Percentiles rank a stretch among this genome's conserved stretches.
phyloP scores from a whole-genome alignment of 1,140 invertebrate genomes.

The Calliphora vicina region DNA sequence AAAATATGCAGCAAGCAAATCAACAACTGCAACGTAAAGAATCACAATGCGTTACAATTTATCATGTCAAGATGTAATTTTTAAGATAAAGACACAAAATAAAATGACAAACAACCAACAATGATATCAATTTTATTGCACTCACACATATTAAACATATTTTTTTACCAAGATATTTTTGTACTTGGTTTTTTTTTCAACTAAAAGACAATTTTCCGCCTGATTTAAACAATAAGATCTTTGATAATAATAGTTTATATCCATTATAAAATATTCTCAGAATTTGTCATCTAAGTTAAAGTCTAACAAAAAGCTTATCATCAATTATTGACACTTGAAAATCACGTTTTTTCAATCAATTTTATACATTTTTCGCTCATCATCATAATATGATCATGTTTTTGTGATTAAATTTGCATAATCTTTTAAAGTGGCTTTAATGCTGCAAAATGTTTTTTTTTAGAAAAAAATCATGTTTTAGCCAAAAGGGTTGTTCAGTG shows the following conservation, averaged over 20 bases:
- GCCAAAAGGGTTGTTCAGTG: not conserved
- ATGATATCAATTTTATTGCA: no score
- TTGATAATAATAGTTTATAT: not conserved
- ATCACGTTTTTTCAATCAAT: not conserved
- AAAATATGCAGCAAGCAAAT: no score
- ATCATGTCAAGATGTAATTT: constrained; percentile 1
- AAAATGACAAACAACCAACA: no score
- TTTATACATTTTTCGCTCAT: not conserved
- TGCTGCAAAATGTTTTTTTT: not conserved
- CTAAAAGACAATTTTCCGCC: not conserved
- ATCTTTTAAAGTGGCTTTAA: no score
- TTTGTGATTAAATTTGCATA: not conserved
- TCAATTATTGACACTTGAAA: not conserved
- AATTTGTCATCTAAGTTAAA: not conserved
- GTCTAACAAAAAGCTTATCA: not conserved
- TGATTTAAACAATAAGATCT: not conserved
- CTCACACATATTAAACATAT: not conserved
- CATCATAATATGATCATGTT: constrained; percentile 1
- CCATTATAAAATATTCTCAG: not conserved
- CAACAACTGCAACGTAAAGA: not conserved
- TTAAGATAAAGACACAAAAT: not conserved
- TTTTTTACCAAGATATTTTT: not conserved
- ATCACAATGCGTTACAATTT: not conserved
- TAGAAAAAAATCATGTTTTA: not conserved
- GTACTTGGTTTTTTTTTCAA: not conserved